Evolutionary conservation across 2,888 invertebrate species (phyloP).

Genomic region (Drosophila siamana): DNA sequence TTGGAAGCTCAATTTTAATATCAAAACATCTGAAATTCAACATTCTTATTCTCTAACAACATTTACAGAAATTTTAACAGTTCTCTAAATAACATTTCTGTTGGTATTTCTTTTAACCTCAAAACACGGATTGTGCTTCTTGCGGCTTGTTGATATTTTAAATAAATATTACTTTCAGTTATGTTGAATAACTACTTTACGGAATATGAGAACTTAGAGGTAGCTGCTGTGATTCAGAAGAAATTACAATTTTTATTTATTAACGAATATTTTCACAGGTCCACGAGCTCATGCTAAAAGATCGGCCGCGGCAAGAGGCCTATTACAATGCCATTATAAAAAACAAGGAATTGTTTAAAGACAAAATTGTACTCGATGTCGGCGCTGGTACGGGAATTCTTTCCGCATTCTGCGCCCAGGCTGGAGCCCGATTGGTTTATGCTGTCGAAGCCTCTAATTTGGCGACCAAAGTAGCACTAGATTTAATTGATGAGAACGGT

Average conservation of each 20-base stretch:
- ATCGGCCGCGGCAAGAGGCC: constrained; percentile 90
- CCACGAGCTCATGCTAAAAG: constrained; percentile 92
- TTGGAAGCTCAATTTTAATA: constrained; percentile 5
- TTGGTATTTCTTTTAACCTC: constrained; percentile 36
- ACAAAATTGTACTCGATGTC: constrained; percentile 93
- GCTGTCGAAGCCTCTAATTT: constrained; percentile 93
- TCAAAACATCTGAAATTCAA: neutral
- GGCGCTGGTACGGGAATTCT: constrained; percentile 95
- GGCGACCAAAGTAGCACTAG: constrained; percentile 88
- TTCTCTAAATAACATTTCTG: constrained; percentile 14
- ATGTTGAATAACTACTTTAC: constrained; percentile 87
- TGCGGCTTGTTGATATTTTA: constrained; percentile 9
- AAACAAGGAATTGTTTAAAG: constrained; percentile 89
- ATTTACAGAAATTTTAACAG: neutral
- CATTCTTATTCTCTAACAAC: constrained; percentile 1
- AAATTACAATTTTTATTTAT: neutral
- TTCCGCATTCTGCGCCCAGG: constrained; percentile 94
- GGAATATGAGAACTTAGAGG: constrained; percentile 92
- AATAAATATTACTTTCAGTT: neutral
- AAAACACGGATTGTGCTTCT: constrained; percentile 15
- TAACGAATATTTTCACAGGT: constrained; percentile 86
- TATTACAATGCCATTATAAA: constrained; percentile 92
- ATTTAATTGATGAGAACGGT: constrained; percentile 90
- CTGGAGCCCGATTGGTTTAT: constrained; percentile 95
- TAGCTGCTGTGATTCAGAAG: constrained; percentile 80